phyloP scores from a whole-genome alignment of 1,140 invertebrate species.

The Lordiphosa clarofinis region DNA sequence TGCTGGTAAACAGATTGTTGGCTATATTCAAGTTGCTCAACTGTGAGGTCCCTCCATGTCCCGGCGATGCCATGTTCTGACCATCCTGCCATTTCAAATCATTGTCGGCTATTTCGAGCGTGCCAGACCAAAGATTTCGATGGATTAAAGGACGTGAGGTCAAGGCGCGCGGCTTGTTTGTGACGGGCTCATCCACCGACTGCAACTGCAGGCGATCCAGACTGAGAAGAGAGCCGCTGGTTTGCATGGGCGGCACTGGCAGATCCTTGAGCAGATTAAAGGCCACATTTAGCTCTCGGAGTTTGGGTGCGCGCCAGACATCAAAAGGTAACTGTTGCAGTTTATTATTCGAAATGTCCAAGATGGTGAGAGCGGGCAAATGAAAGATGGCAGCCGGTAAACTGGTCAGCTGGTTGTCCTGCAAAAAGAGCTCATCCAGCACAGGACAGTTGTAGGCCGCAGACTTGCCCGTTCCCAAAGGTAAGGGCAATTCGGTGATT shows the following conservation, averaged over 20 bases:
- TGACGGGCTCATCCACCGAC: slow-evolving; percentile 47
- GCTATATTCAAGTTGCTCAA: slow-evolving; percentile 90
- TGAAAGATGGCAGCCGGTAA: slow-evolving; percentile 90
- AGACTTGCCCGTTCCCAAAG: slow-evolving; percentile 22
- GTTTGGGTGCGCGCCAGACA: slow-evolving; percentile 93
- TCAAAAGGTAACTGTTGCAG: slow-evolving; percentile 91
- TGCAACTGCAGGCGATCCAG: slow-evolving; percentile 69
- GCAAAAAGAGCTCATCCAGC: slow-evolving; percentile 92
- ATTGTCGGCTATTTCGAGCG: slow-evolving; percentile 86
- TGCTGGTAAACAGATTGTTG: slow-evolving; percentile 92
- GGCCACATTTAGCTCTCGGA: slow-evolving; percentile 94
- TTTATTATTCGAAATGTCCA: slow-evolving; percentile 97
- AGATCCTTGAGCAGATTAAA: slow-evolving; percentile 93
- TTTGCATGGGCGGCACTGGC: slow-evolving; percentile 82
- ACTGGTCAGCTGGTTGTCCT: slow-evolving; percentile 92
- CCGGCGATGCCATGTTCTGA: slow-evolving; percentile 55
- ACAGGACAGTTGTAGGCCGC: slow-evolving; percentile 84
- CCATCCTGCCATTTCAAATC: slow-evolving; percentile 80
- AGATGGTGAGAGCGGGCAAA: slow-evolving; percentile 88
- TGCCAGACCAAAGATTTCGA: slow-evolving; percentile 87
- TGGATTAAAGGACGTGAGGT: slow-evolving; percentile 81
- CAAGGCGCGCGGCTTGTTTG: slow-evolving; percentile 51
- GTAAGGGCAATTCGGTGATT: slow-evolving; percentile 82
- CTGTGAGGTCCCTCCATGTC: slow-evolving; percentile 81
- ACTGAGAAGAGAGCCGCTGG: slow-evolving; percentile 60